Percentiles rank a stretch among this genome's conserved stretches.
These are phyloP conservation scores for Chalcis sispes DNA, from an alignment of 2,888 invertebrate genomes.

Conservation along the genomic window DNA sequence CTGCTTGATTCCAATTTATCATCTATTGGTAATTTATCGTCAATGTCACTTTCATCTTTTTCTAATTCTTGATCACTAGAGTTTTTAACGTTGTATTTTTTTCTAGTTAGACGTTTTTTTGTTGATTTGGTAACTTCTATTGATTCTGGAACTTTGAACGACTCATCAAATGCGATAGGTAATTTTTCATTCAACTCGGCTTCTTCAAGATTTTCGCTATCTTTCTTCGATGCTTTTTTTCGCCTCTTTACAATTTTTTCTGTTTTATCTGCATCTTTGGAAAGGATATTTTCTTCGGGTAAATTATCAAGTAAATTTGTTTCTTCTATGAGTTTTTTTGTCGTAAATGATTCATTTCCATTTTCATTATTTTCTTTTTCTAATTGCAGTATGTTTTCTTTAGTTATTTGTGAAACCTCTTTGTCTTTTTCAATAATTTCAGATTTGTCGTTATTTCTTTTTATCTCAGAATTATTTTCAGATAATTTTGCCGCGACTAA, in stretches of 20 bases:
- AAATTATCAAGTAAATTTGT: background rate
- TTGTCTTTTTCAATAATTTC: slow-evolving; percentile 15
- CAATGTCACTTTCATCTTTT: slow-evolving; percentile 25
- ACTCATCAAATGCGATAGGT: slow-evolving; percentile 52
- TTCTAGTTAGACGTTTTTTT: slow-evolving; percentile 63
- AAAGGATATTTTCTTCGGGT: too few species aligned
- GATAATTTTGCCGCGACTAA: slow-evolving; percentile 24
- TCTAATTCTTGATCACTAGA: slow-evolving; percentile 26
- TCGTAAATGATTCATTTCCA: too few species aligned
- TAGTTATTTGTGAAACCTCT: slow-evolving; percentile 23
- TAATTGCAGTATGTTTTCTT: slow-evolving; percentile 7
- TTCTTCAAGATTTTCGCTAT: background rate
- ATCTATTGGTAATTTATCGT: slow-evolving; percentile 9
- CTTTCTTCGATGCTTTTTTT: background rate
- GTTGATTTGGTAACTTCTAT: slow-evolving; percentile 60
- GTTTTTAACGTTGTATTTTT: slow-evolving; percentile 58
- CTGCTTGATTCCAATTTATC: slow-evolving; percentile 13
- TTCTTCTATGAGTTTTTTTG: too few species aligned
- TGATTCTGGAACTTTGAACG: slow-evolving; percentile 66
- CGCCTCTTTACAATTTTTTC: background rate
- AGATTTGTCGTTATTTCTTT: slow-evolving; percentile 19
- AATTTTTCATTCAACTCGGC: slow-evolving; percentile 13
- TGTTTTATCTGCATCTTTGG: background rate
- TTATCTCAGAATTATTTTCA: slow-evolving; percentile 16
- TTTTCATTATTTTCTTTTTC: too few species aligned